Base-by-base conservation (phyloP, 2,888 invertebrate genomes). In the Brachyptera risi region DNA sequence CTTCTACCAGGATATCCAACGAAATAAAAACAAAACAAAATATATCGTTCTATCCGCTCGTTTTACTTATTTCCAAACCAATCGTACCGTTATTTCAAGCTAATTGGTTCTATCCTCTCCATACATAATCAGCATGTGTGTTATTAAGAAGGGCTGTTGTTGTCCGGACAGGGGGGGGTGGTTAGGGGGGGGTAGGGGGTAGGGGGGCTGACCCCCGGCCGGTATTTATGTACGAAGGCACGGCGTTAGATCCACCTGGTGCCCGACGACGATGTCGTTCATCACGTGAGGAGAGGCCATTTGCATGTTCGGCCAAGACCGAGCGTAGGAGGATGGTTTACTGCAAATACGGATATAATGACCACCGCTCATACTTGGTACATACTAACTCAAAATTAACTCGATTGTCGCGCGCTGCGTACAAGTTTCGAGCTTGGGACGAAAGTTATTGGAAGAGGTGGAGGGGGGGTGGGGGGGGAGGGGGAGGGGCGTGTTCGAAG, bases 241-340 rank as follows among this genome's bases (percentile, higher is more conserved):
- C 69, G 69, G 71, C 69, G 71, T 71, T 73, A 71, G 68, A 69
- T 70, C 71, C 72, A 72, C 72, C 72, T 72, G 72, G 54, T 61
- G 59, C 63, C 57, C 47, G 54, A 2, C n/a, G n/a, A n/a, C n/a
- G n/a, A 67, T 68, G 68, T 67, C 71, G 71, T 72, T 71, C 70
- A 72, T 72, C 72, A 72, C 71, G 64, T 50, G 63, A 67, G 64
- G 60, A 59, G 62, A 63, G 57, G 58, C 60, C 65, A 61, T 65
- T 65, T 63, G 65, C 65, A 65, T 65, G 65, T 65, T 65, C 62
- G 50, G 60, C 58, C 59, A 63, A 65, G 65, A 65, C 63, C 62
- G 62, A 65, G 62, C 56, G 59, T 59, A 57, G 47, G 49, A 35
- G 63, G 63, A 60, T 63, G 58, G 63, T 64, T 61, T 64, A 64